These are phyloP conservation scores for Parazoanthus atlanticus DNA, from an alignment of 92 coral and sea anemone species.

Conservation along the genomic window DNA sequence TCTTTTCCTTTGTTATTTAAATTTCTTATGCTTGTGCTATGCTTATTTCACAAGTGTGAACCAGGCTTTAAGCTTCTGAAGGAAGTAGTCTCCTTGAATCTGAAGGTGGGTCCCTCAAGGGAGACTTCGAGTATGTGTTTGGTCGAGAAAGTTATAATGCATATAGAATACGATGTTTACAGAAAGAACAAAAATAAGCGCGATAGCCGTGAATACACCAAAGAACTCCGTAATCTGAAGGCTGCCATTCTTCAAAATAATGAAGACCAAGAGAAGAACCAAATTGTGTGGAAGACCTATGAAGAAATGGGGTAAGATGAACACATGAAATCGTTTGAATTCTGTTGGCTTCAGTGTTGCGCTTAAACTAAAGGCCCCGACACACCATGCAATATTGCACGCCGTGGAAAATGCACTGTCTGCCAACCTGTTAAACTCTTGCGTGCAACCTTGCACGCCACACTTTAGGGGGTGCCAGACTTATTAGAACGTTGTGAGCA, in stretches of 20 bases:
- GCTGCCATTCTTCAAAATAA: not conserved
- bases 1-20: no score
- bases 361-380: no score
- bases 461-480: no score
- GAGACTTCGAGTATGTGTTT: not conserved
- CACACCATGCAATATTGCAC: no score
- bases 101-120: not conserved
- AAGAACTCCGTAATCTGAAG: constrained; percentile 1
- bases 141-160: not conserved
- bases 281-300: constrained; percentile 1
- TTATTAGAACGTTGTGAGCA: no score
- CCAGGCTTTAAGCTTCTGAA: constrained; percentile 18
- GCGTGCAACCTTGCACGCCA: no score
- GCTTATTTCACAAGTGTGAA: no score
- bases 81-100: constrained; percentile 31
- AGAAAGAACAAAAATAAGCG: not conserved
- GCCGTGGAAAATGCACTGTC: no score
- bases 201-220: constrained; percentile 1
- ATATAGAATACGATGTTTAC: constrained; percentile 1
- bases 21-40: no score
- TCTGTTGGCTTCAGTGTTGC: no score
- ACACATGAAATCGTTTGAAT: not conserved
- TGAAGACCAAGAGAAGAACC: not conserved
- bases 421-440: no score
- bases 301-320: not conserved